phyloP scores from a whole-genome alignment of 2,888 invertebrate species.

The Margaritifera margaritifera region DNA sequence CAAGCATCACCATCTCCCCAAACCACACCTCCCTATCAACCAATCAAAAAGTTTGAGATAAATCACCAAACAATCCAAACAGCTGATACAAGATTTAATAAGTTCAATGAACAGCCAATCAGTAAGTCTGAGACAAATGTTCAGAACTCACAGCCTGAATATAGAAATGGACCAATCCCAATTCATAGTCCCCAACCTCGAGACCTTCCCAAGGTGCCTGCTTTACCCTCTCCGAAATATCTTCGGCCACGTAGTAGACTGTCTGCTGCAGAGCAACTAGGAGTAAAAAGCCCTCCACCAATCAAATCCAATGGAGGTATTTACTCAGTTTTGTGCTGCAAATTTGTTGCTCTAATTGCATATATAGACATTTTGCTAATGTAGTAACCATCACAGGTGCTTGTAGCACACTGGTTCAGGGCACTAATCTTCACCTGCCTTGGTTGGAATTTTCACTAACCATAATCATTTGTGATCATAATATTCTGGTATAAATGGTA shows the following conservation, averaged over 20 bases:
- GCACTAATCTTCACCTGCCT: too few relatives aligned
- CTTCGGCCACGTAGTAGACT: slow-evolving; percentile 39
- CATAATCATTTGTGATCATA: too few relatives aligned
- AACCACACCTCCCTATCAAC: slow-evolving; percentile 36
- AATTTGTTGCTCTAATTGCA: too few relatives aligned
- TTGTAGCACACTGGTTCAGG: too few relatives aligned
- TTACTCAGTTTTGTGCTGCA: slow-evolving; percentile 7
- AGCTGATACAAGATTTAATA: slow-evolving; percentile 24
- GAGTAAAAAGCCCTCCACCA: slow-evolving; percentile 56
- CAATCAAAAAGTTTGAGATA: slow-evolving; percentile 45
- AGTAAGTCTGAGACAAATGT: slow-evolving; percentile 19
- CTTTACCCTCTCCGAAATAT: slow-evolving; percentile 1
- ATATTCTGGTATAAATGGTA: too few relatives aligned
- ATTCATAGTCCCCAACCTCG: slow-evolving; percentile 36
- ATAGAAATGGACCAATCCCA: slow-evolving; percentile 33
- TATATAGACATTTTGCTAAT: too few relatives aligned
- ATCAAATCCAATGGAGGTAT: slow-evolving; percentile 49
- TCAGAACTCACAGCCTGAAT: slow-evolving; percentile 17
- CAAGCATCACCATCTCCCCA: slow-evolving; percentile 30
- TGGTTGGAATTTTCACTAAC: too few relatives aligned
- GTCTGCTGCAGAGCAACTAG: slow-evolving; percentile 61
- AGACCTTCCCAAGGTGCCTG: slow-evolving; percentile 31
- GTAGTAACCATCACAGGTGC: too few relatives aligned
- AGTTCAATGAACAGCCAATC: slow-evolving; percentile 23
- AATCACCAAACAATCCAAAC: slow-evolving; percentile 41